Evolutionary conservation across 2,888 invertebrate species (phyloP), one percentile per base, ranked within the genome.

Genomic region (Diplazon laetatorius): DNA sequence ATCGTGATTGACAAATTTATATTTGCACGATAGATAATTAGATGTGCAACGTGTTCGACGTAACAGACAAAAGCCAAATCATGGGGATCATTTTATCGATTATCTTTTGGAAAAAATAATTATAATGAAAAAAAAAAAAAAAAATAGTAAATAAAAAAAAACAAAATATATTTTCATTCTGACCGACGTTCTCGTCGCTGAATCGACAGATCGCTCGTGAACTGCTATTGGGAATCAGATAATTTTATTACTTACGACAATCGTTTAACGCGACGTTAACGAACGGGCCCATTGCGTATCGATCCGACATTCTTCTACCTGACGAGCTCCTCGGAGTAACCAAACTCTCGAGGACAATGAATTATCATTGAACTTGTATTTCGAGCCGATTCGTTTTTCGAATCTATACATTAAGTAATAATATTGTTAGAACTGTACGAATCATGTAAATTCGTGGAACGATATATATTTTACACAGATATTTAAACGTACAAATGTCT

Each of bases 401-500:
- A 68, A 37, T 22, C 20, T 73, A 20, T 60, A 59, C 65, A 50
- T 63, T 52, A 46, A 68, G 52, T 68, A 52, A 68, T 35, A 42
- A 42, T 50, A 55, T 73, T 66, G 60, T 68, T 68, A 55, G 42
- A 55, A 60, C n/a, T 55, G 48, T 74, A 48, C 48, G 52, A 16
- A 66, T 14, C n/a, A 71, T 8, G 59, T 79, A 80, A 77, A 75
- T 69, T 42, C 44, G 65, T 76, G 55, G 78, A 69, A 65, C 55
- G 73, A 81, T 75, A 83, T 81, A 82, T 80, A 82, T 86, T 81
- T 77, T 66, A 73, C 37, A 42, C 65, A 63, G 70, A 75, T 30
- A 30, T 30, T 82, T 60, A 75, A 80, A 69, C 60, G 79, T 82
- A 72, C 83, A 75, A 82, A 84, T 74, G 78, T 83, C 81, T 82